phyloP scores from a whole-genome alignment of 1,140 invertebrate genomes.

The Sweltsa coloradensis region DNA sequence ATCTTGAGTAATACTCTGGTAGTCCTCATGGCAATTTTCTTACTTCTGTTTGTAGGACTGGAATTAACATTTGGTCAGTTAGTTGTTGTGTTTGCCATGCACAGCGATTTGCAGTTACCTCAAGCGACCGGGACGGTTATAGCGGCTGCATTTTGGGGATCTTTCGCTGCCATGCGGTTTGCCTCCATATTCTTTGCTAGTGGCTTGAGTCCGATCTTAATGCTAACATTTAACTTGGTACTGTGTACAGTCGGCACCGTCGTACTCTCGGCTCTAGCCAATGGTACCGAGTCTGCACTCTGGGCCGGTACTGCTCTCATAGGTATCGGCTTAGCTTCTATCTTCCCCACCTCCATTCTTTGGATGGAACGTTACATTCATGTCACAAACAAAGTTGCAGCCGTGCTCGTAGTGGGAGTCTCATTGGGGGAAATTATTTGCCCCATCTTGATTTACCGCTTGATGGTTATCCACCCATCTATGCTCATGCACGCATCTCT shows the following conservation, averaged over 20 bases:
- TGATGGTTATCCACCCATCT: conserved; percentile 26
- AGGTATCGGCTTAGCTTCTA: conserved; percentile 36
- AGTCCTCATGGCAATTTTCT: conserved; percentile 30
- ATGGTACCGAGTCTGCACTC: conserved; percentile 21
- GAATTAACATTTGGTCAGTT: conserved; percentile 35
- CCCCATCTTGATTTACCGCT: conserved; percentile 26
- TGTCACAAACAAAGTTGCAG: conserved; percentile 34
- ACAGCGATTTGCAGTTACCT: conserved; percentile 22
- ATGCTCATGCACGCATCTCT: conserved; percentile 22
- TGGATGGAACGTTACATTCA: conserved; percentile 36
- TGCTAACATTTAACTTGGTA: conserved; percentile 28
- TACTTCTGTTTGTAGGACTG: conserved; percentile 32
- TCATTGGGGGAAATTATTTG: conserved; percentile 35
- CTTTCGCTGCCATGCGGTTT: conserved; percentile 32
- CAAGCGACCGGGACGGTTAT: conserved; percentile 27
- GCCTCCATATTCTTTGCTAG: conserved; percentile 31
- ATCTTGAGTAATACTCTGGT: conserved; percentile 24
- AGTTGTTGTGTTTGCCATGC: conserved; percentile 28
- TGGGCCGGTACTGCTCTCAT: conserved; percentile 25
- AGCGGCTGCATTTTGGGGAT: conserved; percentile 36
- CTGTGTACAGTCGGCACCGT: conserved; percentile 27
- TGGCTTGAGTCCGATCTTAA: conserved; percentile 25
- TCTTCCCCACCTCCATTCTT: conserved; percentile 33
- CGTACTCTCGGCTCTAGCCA: conserved; percentile 27
- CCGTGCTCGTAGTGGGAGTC: conserved; percentile 33